Conservation (phyloP, 2,113 vertebrate species). For the Neofelis nebulosa region DNA sequence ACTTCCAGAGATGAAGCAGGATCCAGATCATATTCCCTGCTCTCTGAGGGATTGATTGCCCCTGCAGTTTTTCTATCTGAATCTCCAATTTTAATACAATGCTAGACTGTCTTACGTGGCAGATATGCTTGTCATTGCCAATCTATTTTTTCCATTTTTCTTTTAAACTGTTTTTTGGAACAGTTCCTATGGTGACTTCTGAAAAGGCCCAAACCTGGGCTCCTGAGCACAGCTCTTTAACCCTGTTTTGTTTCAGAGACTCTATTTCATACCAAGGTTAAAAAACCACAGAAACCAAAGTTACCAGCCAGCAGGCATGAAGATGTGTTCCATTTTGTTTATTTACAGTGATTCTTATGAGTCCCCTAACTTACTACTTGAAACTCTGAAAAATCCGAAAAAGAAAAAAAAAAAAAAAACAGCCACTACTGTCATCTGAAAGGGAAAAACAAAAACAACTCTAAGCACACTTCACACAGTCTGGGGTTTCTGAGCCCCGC, state of each 20-base stretch:
- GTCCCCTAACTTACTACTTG: background rate
- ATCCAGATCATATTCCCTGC: background rate
- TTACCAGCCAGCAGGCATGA: background rate
- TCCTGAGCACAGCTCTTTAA: background rate
- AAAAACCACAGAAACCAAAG: constrained; percentile 5
- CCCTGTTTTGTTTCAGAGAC: background rate
- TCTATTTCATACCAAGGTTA: background rate
- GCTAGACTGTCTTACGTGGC: background rate
- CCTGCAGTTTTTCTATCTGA: background rate
- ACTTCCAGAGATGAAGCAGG: background rate
- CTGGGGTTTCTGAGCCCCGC: background rate
- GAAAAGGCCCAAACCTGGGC: background rate
- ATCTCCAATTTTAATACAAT: background rate
- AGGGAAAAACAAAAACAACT: background rate
- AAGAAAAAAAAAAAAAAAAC: background rate
- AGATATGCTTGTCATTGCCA: background rate
- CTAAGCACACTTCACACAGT: background rate
- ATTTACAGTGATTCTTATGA: background rate
- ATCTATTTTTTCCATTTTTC: background rate
- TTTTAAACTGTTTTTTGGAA: background rate
- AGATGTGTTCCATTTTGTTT: background rate
- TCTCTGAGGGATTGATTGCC: background rate
- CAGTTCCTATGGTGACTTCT: background rate
- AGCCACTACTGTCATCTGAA: background rate
- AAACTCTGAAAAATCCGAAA: background rate